These are phyloP conservation scores for Sebastes baramenuke DNA, from an alignment of 2,797 vertebrate genomes.

Conservation along the genomic window DNA sequence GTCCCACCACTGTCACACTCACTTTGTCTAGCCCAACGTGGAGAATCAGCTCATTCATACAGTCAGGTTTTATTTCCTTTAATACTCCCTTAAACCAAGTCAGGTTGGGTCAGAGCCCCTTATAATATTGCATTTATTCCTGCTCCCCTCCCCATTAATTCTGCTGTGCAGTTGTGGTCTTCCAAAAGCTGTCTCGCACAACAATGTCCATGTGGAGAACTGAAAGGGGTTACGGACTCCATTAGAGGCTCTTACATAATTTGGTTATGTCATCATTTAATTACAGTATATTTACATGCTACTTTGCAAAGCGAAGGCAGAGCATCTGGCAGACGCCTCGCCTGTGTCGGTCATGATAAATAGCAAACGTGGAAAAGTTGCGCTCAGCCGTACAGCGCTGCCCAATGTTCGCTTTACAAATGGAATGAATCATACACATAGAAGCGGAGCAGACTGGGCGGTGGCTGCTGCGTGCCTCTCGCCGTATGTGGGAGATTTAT, in stretches of 20 bases:
- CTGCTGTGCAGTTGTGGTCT: constrained; percentile 5
- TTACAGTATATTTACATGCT: constrained; percentile 64
- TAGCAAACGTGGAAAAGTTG: constrained; percentile 35
- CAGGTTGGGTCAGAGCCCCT: constrained; percentile 24
- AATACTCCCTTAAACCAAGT: constrained; percentile 32
- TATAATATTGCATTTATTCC: constrained; percentile 33
- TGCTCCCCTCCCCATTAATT: constrained; percentile 24
- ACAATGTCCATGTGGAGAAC: constrained; percentile 36
- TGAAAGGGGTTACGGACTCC: constrained; percentile 57
- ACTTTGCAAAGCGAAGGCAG: constrained; percentile 54
- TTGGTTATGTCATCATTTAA: constrained; percentile 67
- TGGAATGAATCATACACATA: constrained; percentile 42
- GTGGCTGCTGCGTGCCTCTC: constrained; percentile 16
- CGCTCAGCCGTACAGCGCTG: not conserved
- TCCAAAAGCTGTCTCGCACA: constrained; percentile 26
- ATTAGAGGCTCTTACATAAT: constrained; percentile 68
- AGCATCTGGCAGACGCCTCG: constrained; percentile 49
- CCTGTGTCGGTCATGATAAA: constrained; percentile 37
- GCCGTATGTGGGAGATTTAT: constrained; percentile 51
- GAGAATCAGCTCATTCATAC: constrained; percentile 55
- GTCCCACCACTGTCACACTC: constrained; percentile 45
- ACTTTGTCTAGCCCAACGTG: constrained; percentile 45
- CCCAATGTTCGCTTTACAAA: constrained; percentile 13
- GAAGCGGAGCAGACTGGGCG: constrained; percentile 33
- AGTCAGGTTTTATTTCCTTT: constrained; percentile 53